phyloP scores from a whole-genome alignment of 2,797 vertebrate species.

The Paguma larvata region DNA sequence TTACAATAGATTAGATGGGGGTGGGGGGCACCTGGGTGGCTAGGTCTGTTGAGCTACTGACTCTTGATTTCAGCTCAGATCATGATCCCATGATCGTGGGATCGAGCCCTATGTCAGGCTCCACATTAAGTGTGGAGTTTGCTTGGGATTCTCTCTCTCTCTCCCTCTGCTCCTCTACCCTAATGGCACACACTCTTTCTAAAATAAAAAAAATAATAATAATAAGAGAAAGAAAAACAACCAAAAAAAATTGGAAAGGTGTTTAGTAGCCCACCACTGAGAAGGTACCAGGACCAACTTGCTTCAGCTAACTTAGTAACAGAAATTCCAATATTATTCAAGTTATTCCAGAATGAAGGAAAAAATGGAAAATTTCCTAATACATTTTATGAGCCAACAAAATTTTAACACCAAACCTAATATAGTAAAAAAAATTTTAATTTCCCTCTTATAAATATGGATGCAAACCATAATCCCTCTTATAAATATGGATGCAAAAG shows the following conservation, averaged over 20 bases:
- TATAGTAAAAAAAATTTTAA: neutral
- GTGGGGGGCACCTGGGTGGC: neutral
- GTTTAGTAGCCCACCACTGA: neutral
- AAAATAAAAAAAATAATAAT: too few relatives aligned
- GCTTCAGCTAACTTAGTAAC: neutral
- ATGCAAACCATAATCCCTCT: neutral
- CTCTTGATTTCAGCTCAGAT: too few relatives aligned
- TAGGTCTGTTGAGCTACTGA: too few relatives aligned
- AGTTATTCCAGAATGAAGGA: constrained; percentile 29
- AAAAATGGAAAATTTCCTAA: neutral
- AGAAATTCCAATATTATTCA: neutral
- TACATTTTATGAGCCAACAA: neutral
- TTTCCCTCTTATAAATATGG: neutral
- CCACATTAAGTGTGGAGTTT: too few relatives aligned
- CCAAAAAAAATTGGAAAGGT: neutral
- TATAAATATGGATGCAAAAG: neutral
- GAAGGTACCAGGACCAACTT: neutral
- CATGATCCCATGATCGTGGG: too few relatives aligned
- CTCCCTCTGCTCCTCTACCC: too few relatives aligned
- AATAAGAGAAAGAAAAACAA: too few relatives aligned
- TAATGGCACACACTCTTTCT: too few relatives aligned
- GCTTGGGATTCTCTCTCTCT: too few relatives aligned
- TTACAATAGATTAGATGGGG: neutral
- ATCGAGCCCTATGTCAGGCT: too few relatives aligned
- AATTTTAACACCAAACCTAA: neutral